Conservation (phyloP, 2,797 vertebrate species). For the Iguana delicatissima region DNA sequence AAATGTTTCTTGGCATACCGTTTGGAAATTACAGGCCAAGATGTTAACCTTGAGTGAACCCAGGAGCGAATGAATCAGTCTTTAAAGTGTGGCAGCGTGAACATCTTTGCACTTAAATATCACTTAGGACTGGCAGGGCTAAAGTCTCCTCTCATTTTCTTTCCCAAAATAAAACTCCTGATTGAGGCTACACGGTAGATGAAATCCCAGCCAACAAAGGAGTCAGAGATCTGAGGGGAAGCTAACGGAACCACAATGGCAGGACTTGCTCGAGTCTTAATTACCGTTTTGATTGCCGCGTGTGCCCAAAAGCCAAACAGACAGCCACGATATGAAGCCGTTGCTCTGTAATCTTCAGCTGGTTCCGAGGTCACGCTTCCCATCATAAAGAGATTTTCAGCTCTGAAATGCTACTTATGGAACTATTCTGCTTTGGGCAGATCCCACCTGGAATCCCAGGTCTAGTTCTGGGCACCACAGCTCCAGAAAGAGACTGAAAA, state of each 20-base stretch:
- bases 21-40: too few relatives aligned
- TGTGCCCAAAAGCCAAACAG: background rate
- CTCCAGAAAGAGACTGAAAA: too few relatives aligned
- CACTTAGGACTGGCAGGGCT: background rate
- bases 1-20: background rate
- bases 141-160: background rate
- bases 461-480: too few relatives aligned
- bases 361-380: background rate
- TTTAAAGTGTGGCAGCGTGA: background rate
- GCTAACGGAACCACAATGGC: background rate
- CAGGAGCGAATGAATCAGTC: too few relatives aligned
- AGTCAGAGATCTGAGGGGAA: background rate
- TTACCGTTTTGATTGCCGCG: background rate
- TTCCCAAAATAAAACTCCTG: slow-evolving; percentile 9
- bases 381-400: too few relatives aligned
- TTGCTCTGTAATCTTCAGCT: background rate
- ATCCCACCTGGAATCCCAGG: too few relatives aligned
- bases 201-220: background rate
- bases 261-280: background rate
- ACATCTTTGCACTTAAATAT: background rate
- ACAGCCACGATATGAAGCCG: too few relatives aligned
- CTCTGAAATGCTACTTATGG: too few relatives aligned
- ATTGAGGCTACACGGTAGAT: background rate
- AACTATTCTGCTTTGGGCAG: too few relatives aligned
- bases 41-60: background rate